A percentile compares a stretch with the other conserved stretches of the same genome.
These are phyloP conservation scores for Aphelenchoides avenae DNA, from an alignment of 1,140 invertebrate genomes.

Conservation along the genomic window DNA sequence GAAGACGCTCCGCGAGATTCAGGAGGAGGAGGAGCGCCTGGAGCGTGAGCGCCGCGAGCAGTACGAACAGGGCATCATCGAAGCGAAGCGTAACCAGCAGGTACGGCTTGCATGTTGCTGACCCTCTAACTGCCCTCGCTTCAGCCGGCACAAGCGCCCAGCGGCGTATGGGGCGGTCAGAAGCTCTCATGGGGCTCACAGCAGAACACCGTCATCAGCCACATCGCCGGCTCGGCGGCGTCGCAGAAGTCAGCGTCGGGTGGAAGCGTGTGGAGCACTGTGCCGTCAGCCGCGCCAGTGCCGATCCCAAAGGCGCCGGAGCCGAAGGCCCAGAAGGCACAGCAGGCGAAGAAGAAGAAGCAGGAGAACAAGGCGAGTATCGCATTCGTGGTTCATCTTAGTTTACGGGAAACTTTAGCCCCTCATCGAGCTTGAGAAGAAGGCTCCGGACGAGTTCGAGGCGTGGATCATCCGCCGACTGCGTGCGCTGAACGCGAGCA, in stretches of 20 bases:
- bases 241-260: too few relatives aligned
- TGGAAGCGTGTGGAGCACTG: slow-evolving; percentile 18
- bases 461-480: slow-evolving; percentile 22
- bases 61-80: slow-evolving; percentile 14
- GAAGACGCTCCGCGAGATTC: slow-evolving; percentile 11
- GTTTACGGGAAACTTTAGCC: not conserved
- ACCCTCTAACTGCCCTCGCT: too few relatives aligned
- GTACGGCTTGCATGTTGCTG: too few relatives aligned
- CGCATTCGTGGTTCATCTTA: not conserved
- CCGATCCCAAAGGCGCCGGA: slow-evolving; percentile 16
- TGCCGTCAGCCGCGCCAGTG: slow-evolving; percentile 4
- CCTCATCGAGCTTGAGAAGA: slow-evolving; percentile 5
- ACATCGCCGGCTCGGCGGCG: too few relatives aligned
- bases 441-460: slow-evolving; percentile 7
- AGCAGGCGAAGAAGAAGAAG: slow-evolving; percentile 9
- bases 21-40: slow-evolving; percentile 4
- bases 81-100: slow-evolving; percentile 8
- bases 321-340: slow-evolving; percentile 8
- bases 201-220: too few relatives aligned
- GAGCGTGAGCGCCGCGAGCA: not conserved
- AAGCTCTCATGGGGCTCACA: not conserved
- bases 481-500: slow-evolving; percentile 17
- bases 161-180: slow-evolving; percentile 14
- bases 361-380: slow-evolving; percentile 1
- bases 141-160: too few relatives aligned